phyloP scores from a whole-genome alignment of 2,888 invertebrate genomes.

The Amitus sp. region DNA sequence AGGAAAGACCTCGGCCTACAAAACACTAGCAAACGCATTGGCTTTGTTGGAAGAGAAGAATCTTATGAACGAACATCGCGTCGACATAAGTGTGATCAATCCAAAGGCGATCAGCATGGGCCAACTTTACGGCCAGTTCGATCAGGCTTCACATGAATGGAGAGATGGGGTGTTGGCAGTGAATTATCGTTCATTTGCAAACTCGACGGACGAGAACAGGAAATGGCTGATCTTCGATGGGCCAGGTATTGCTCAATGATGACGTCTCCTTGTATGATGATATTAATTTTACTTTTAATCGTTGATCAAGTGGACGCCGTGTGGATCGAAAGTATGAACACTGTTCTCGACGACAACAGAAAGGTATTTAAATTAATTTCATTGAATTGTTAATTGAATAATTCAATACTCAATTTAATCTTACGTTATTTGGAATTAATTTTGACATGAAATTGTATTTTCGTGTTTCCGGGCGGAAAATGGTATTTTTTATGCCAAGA shows the following conservation, averaged over 20 bases:
- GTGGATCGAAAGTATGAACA: conserved; percentile 98
- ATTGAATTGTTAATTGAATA: too few species aligned
- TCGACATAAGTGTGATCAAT: conserved; percentile 86
- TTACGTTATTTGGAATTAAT: too few species aligned
- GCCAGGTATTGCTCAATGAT: too few species aligned
- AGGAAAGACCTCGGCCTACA: conserved; percentile 83
- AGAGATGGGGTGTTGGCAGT: conserved; percentile 89
- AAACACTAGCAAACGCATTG: conserved; percentile 83
- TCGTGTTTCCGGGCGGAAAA: too few species aligned
- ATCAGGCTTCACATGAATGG: conserved; percentile 95
- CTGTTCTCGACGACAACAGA: conserved; percentile 95
- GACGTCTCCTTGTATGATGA: too few species aligned
- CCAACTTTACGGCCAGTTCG: conserved; percentile 96
- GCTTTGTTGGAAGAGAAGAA: conserved; percentile 81
- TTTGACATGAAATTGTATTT: too few species aligned
- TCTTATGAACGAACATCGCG: conserved; percentile 79
- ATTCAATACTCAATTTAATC: too few species aligned
- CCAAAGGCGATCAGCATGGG: conserved; percentile 97
- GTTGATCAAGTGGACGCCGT: conserved; percentile 96
- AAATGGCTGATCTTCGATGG: conserved; percentile 98
- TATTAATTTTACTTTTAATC: too few species aligned
- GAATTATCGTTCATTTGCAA: conserved; percentile 82
- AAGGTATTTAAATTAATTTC: too few species aligned
- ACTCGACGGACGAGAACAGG: conserved; percentile 73
- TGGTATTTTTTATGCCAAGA: too few species aligned